Conservation (phyloP, 2,888 invertebrate genomes). For the Antheraea assamensis region DNA sequence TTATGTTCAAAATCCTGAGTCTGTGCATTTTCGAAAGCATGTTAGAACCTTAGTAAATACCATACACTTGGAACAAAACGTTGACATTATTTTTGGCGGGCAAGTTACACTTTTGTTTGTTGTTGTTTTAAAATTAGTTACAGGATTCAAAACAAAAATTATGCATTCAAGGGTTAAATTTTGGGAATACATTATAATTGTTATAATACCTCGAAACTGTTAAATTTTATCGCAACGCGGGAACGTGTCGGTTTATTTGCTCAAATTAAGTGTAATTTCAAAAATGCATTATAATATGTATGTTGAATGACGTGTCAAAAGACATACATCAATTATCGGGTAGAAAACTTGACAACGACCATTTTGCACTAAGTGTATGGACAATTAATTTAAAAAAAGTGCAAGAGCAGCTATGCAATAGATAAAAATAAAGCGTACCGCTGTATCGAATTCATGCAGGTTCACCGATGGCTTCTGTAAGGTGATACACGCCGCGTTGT, state of each 20-base stretch:
- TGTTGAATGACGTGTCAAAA: not conserved
- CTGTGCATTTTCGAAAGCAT: too few relatives aligned
- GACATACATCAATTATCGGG: not conserved
- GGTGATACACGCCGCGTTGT: conserved; percentile 31
- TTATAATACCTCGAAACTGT: not conserved
- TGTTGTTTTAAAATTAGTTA: too few relatives aligned
- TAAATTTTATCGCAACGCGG: not conserved
- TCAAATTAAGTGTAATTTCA: not conserved
- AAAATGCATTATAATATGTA: not conserved
- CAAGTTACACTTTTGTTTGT: too few relatives aligned
- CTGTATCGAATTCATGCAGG: conserved; percentile 5
- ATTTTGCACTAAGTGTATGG: not conserved
- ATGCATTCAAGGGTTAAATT: too few relatives aligned
- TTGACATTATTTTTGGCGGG: too few relatives aligned
- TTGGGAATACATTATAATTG: not conserved
- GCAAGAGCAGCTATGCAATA: not conserved
- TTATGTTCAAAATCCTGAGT: too few relatives aligned
- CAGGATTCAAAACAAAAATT: too few relatives aligned
- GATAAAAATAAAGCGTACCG: conserved; percentile 2
- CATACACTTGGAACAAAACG: too few relatives aligned
- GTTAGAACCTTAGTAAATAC: too few relatives aligned
- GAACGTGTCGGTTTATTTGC: not conserved
- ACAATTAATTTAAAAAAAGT: not conserved
- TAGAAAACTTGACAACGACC: not conserved
- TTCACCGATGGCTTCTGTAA: conserved; percentile 26